Evolutionary conservation across 2,113 vertebrate species (phyloP), one percentile per base, ranked within the genome.

Genomic region (Petroica traversi): DNA sequence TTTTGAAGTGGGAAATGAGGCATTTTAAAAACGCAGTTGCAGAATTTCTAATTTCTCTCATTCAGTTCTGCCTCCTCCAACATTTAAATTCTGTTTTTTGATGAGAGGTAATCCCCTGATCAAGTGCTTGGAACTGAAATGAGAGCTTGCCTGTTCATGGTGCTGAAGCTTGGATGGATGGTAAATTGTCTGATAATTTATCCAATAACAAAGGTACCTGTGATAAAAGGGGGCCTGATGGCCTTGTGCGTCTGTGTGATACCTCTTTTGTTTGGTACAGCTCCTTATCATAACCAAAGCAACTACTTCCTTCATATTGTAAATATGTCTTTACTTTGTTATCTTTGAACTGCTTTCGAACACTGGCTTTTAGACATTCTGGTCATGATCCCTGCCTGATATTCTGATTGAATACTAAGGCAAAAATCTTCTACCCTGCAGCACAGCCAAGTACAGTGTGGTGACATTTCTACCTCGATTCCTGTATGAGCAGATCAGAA

Each of bases 381-480:
- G 48, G 19, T 71, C 4, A 38, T 71, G 62, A 76, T 38, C 33
- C 33, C 34, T 28, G 6, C 45, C 25, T 68, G 28, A 36, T 48
- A 34, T 14, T 68, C 19, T 9, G 11, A 6, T 59, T 3, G 36
- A 41, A 9, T 45, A 55, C 54, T 97, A 63, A 93, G 57, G 34
- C 51, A 15, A 62, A 52, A 59, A 52, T 75, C n/a, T 96, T 78
- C 26, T 74, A n/a, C 91, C 55, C 59, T 94, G 25, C 97, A 99
- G 99, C 95, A 99, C 99, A 64, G 99, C 99, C 92, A 99, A 99
- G 97, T 99, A 99, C 97, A 99, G 99, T 3, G 97, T 99, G 96
- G 96, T 99, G 97, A 99, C 99, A 38, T 99, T 99, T 97, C 99
- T 99, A 97, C 99, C 99, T 95, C 99, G 99, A 93, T 99, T 99